A percentile compares a stretch with the other conserved stretches of the same genome.
Conservation (phyloP, 2,113 vertebrate genomes). For the Atrichornis clamosus region DNA sequence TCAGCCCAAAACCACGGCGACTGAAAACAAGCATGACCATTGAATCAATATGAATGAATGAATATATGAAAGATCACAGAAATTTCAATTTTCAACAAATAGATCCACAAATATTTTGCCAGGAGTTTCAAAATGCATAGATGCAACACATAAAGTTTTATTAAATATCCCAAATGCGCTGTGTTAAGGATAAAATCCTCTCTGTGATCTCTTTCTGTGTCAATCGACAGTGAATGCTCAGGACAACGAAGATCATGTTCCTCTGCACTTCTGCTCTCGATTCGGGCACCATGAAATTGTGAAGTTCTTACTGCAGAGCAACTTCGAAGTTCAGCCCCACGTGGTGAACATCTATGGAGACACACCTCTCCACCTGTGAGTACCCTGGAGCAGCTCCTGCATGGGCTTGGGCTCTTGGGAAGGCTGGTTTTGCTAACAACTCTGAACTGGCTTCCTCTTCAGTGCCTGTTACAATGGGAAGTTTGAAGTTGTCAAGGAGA, state of each 20-base stretch:
- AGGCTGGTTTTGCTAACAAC: neutral
- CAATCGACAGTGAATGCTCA: slow-evolving; percentile 84
- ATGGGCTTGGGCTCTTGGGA: fast-evolving
- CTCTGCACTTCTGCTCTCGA: slow-evolving; percentile 91
- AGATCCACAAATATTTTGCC: neutral
- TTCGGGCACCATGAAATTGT: slow-evolving; percentile 87
- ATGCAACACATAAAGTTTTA: neutral
- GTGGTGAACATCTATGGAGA: slow-evolving; percentile 94
- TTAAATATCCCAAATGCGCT: neutral
- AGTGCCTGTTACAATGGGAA: slow-evolving; percentile 93
- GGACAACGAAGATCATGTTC: slow-evolving; percentile 91
- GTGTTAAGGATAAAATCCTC: neutral
- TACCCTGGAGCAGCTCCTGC: neutral
- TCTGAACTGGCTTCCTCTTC: neutral
- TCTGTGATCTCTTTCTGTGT: neutral
- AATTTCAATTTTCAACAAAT: neutral
- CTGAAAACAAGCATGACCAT: neutral
- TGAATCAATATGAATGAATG: neutral
- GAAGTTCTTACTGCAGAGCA: slow-evolving; percentile 83
- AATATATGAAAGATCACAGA: neutral
- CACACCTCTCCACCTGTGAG: slow-evolving; percentile 90
- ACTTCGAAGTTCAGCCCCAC: slow-evolving; percentile 83
- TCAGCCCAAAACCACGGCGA: neutral
- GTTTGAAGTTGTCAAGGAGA: slow-evolving; percentile 84
- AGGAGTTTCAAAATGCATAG: neutral